A percentile compares a stretch with the other conserved stretches of the same genome.
phyloP scores from a whole-genome alignment of 2,888 invertebrate species.

The Macrostomum cliftonense region DNA sequence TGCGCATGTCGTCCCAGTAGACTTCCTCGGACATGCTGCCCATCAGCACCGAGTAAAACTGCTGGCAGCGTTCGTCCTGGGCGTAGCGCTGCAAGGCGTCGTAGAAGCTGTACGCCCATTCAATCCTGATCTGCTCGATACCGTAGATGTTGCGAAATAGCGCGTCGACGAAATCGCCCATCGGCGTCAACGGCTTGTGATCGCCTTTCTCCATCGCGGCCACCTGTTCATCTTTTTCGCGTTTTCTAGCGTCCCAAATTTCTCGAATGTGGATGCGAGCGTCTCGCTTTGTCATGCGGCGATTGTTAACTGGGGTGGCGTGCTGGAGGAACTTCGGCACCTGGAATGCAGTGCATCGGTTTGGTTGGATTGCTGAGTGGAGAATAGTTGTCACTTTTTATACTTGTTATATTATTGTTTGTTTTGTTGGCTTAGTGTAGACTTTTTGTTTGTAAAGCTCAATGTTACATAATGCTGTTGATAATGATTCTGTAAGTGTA shows the following conservation, averaged over 20 bases:
- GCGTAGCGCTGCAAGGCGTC: constrained; percentile 29
- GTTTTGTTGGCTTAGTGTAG: too few relatives aligned
- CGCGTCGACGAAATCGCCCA: constrained; percentile 25
- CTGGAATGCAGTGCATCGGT: too few relatives aligned
- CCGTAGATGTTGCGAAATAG: constrained; percentile 25
- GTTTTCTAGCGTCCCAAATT: constrained; percentile 21
- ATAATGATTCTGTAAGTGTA: too few relatives aligned
- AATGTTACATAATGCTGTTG: too few relatives aligned
- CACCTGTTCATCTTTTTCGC: constrained; percentile 20
- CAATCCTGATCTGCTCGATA: constrained; percentile 26
- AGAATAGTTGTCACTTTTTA: too few relatives aligned
- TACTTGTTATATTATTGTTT: too few relatives aligned
- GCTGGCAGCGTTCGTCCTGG: constrained; percentile 26
- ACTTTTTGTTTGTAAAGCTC: too few relatives aligned
- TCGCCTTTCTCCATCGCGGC: not conserved
- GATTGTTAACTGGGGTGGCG: constrained; percentile 29
- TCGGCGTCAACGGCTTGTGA: not conserved
- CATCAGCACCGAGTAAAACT: constrained; percentile 26
- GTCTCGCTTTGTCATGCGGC: constrained; percentile 30
- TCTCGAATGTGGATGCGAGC: constrained; percentile 28
- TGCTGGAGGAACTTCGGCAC: constrained; percentile 30
- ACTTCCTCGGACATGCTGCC: constrained; percentile 27
- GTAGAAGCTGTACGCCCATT: constrained; percentile 35
- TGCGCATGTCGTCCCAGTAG: constrained; percentile 23
- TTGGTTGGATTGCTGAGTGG: too few relatives aligned